Evolutionary conservation across 2,113 vertebrate species (phyloP), one percentile per base, ranked within the genome.

Genomic region (Genyomyrus donnyi): DNA sequence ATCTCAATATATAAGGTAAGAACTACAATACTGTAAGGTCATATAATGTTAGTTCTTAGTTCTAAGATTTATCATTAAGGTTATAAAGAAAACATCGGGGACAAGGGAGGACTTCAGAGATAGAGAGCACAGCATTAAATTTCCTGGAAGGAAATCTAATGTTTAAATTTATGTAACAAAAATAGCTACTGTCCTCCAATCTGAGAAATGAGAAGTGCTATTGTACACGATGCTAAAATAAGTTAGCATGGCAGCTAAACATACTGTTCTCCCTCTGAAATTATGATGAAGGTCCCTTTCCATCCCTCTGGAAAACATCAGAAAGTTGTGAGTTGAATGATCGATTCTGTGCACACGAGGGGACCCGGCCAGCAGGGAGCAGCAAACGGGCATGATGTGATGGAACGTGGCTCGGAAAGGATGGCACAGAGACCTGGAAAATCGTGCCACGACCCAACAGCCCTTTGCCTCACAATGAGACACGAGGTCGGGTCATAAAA

Each of bases 281-380:
- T 91, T 90, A 89, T 35, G 90, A 92, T 92, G 90, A 91, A 89
- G 58, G 87, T 84, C 52, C 31, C 58, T 83, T 91, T 88, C 90
- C 87, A 89, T n/a, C 58, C 62, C 88, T 62, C 70, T 62, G 84
- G 35, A 39, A 46, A 58, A 88, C 85, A 48, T n/a, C 48, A 85
- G 70, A 52, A 87, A 85, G 53, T 56, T 70, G 56, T 88, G 45
- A 52, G 85, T 80, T 86, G 66, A 88, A 87, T 90, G 87, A 89
- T 74, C 35, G 66, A 90, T 88, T 90, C n/a, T 8, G 42, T 42
- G 42, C 48, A 52, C 46, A 87, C 2, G 48, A 31, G n/a, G 39
- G 24, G n/a, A 35, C 46, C 0, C 7, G 24, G 88, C 24, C 66
- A 35, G 66, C 88, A 27, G 42, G 46, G 56, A 70, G 27, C 31